Percentiles rank a stretch among this genome's conserved stretches.
Evolutionary conservation across 2,113 vertebrate genomes (phyloP).

Genomic region (Onychorhynchus coronatus): DNA sequence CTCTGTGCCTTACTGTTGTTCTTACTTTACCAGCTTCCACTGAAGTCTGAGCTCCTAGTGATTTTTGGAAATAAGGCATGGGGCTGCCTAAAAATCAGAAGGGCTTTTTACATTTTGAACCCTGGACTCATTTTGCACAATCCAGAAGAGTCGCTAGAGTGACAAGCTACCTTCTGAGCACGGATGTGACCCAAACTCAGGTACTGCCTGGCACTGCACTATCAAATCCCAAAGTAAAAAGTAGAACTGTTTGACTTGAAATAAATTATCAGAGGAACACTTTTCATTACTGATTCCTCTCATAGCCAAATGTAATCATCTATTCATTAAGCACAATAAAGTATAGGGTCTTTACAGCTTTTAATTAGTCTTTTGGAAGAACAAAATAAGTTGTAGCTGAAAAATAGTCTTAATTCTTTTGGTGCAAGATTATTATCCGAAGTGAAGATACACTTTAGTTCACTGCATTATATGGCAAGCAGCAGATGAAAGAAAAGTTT

Average conservation of each 20-base stretch:
- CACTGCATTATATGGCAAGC: background rate
- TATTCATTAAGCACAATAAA: background rate
- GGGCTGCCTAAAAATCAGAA: background rate
- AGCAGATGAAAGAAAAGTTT: background rate
- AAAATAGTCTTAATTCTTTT: background rate
- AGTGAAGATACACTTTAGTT: background rate
- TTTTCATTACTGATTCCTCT: background rate
- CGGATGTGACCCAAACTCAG: background rate
- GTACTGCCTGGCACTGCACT: background rate
- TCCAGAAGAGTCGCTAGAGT: background rate
- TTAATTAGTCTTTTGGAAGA: background rate
- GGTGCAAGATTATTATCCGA: background rate
- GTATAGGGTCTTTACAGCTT: background rate
- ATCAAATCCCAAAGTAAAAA: background rate
- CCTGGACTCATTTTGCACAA: background rate
- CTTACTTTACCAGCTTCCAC: background rate
- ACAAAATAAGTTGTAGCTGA: background rate
- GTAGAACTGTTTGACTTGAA: background rate
- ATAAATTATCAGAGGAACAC: background rate
- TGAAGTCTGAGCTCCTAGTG: background rate
- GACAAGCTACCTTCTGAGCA: background rate
- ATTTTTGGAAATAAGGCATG: background rate
- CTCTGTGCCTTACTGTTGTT: background rate
- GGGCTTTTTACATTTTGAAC: background rate
- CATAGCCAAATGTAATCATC: background rate